A percentile compares a stretch with the other conserved stretches of the same genome.
Evolutionary conservation across 2,113 vertebrate species (phyloP).

Genomic region (Thryonomys swinderianus): DNA sequence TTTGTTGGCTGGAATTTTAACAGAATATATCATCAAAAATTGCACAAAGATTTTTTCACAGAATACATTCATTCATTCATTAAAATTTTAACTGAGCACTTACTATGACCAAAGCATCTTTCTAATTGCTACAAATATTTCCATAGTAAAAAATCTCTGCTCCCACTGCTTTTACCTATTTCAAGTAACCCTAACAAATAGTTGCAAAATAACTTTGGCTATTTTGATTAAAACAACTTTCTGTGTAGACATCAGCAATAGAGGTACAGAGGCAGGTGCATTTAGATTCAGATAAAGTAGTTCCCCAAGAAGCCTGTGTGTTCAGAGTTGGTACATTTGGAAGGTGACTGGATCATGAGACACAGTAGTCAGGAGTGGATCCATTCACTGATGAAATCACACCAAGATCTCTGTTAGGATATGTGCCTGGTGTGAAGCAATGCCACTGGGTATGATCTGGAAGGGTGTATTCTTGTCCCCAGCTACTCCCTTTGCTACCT

Average conservation of each 20-base stretch:
- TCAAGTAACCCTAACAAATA: background rate
- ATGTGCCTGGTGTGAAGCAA: too few species aligned
- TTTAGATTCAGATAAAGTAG: background rate
- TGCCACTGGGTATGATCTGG: background rate
- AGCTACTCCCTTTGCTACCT: background rate
- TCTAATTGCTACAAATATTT: background rate
- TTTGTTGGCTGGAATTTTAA: background rate
- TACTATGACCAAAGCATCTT: background rate
- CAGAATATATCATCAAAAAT: constrained; percentile 7
- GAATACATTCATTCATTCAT: background rate
- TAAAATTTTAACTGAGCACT: background rate
- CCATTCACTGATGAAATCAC: background rate
- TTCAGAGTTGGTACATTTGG: background rate
- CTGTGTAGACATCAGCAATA: too few species aligned
- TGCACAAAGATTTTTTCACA: background rate
- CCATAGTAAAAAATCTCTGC: background rate
- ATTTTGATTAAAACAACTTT: too few species aligned
- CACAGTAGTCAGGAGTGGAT: background rate
- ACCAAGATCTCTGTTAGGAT: background rate
- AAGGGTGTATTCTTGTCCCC: background rate
- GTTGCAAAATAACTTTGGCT: background rate
- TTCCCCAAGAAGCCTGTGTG: background rate
- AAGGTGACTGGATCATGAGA: background rate
- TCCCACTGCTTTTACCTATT: background rate
- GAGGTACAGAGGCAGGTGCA: background rate